These are phyloP conservation scores for Mesodorylaimus sp. DNA, from an alignment of 2,888 invertebrate species.

Conservation along the genomic window DNA sequence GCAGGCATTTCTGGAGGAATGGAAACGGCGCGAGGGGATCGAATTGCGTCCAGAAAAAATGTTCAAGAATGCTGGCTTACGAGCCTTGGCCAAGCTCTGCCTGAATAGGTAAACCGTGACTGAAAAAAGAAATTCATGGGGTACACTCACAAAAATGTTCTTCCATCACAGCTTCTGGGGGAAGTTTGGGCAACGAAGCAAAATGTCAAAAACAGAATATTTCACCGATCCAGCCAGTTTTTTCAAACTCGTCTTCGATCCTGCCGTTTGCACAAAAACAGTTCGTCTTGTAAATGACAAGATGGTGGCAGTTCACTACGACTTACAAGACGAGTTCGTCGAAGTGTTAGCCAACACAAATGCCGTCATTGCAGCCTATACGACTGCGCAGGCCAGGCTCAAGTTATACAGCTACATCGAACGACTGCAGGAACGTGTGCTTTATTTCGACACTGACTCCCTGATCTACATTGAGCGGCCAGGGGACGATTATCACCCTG, in stretches of 20 bases:
- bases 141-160: background rate
- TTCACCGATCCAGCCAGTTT: slow-evolving; percentile 10
- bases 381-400: slow-evolving; percentile 26
- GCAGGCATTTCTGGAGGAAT: slow-evolving; percentile 15
- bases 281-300: slow-evolving; percentile 7
- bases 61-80: slow-evolving; percentile 14
- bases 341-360: slow-evolving; percentile 13
- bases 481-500: no score
- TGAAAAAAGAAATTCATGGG: background rate
- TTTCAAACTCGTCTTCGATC: slow-evolving; percentile 8
- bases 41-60: slow-evolving; percentile 14
- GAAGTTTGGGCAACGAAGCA: slow-evolving; percentile 13
- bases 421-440: slow-evolving; percentile 18
- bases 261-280: background rate
- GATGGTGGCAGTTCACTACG: slow-evolving; percentile 3
- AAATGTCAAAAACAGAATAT: slow-evolving; percentile 3
- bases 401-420: slow-evolving; percentile 26
- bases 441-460: slow-evolving; percentile 33
- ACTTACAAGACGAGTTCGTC: slow-evolving; percentile 3
- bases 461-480: no score
- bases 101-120: slow-evolving; percentile 16
- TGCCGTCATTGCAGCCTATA: slow-evolving; percentile 28
- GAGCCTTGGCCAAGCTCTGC: slow-evolving; percentile 15
- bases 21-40: slow-evolving; percentile 16
- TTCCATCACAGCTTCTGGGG: background rate